Conservation (phyloP, 1,140 invertebrate species). For the Zophobas atratus region DNA sequence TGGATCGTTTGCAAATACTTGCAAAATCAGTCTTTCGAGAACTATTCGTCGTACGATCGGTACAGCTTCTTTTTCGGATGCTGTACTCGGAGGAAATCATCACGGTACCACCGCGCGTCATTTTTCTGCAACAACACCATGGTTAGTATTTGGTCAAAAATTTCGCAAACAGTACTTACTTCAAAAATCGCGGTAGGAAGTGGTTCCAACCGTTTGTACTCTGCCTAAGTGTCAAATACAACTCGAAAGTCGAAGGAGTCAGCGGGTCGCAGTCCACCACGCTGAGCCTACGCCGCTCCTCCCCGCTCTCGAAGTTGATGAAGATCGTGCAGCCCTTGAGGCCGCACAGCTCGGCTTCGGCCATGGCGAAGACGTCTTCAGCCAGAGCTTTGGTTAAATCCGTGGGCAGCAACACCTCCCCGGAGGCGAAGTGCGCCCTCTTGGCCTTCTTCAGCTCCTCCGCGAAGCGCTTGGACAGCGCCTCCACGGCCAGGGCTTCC, state of each 20-base stretch:
- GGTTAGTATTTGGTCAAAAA: background rate
- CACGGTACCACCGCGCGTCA: slow-evolving; percentile 64
- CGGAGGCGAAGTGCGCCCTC: slow-evolving; percentile 81
- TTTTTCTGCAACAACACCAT: slow-evolving; percentile 63
- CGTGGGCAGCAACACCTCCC: slow-evolving; percentile 85
- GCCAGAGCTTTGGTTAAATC: slow-evolving; percentile 83
- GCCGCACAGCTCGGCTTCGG: slow-evolving; percentile 89
- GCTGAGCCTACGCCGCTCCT: slow-evolving; percentile 76
- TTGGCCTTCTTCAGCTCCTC: slow-evolving; percentile 83
- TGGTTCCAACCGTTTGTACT: slow-evolving; percentile 86
- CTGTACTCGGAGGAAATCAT: slow-evolving; percentile 65
- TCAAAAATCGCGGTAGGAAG: slow-evolving; percentile 86
- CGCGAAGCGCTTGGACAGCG: slow-evolving; percentile 80
- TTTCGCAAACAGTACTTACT: slow-evolving; percentile 74
- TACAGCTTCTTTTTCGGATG: slow-evolving; percentile 64
- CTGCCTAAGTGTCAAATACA: slow-evolving; percentile 87
- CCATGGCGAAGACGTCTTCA: slow-evolving; percentile 81
- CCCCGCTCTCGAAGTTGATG: slow-evolving; percentile 81
- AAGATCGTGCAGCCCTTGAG: slow-evolving; percentile 83
- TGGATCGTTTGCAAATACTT: slow-evolving; percentile 4
- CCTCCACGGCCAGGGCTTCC: slow-evolving; percentile 66
- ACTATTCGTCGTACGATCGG: slow-evolving; percentile 54
- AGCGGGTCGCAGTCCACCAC: slow-evolving; percentile 85
- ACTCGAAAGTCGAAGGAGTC: slow-evolving; percentile 88
- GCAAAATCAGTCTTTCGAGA: slow-evolving; percentile 15